These are phyloP conservation scores for Agrochola macilenta DNA, from an alignment of 2,888 invertebrate species.

Conservation along the genomic window DNA sequence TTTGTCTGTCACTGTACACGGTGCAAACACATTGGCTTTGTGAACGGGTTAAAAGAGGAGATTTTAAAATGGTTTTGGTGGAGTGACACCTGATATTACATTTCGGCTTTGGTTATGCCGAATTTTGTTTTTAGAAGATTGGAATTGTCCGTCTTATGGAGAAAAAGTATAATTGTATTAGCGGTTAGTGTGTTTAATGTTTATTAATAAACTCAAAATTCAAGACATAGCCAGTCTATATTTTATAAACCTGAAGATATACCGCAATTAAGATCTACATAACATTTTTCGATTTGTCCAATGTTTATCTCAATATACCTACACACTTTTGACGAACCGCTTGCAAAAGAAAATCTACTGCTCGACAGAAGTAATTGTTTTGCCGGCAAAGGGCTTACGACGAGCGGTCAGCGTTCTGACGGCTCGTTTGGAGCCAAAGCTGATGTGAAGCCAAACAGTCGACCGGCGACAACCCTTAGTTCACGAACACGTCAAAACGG, in stretches of 20 bases:
- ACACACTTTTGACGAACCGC: background rate
- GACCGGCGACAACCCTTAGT: conserved; percentile 50
- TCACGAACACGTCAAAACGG: conserved; percentile 34
- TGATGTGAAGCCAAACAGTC: conserved; percentile 27
- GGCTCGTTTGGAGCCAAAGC: conserved; percentile 35
- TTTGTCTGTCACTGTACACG: conserved; percentile 51
- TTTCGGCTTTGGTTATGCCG: conserved; percentile 18
- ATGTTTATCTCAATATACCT: background rate
- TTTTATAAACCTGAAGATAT: background rate
- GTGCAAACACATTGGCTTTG: conserved; percentile 69
- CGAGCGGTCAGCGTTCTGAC: conserved; percentile 31
- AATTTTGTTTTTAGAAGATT: background rate
- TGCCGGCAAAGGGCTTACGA: conserved; percentile 30
- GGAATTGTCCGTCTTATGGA: too few relatives aligned
- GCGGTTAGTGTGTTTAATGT: background rate
- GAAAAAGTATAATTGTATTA: background rate
- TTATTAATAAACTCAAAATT: background rate
- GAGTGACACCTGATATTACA: conserved; percentile 44
- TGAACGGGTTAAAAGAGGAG: conserved; percentile 69
- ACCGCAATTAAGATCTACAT: background rate
- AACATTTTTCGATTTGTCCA: background rate
- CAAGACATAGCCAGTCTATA: background rate
- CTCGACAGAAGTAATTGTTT: conserved; percentile 20
- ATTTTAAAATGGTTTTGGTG: conserved; percentile 70
- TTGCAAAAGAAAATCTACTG: conserved; percentile 1